Evolutionary conservation across 2,113 vertebrate species (phyloP), one percentile per base, ranked within the genome.

Genomic region (Pungitius pungitius): DNA sequence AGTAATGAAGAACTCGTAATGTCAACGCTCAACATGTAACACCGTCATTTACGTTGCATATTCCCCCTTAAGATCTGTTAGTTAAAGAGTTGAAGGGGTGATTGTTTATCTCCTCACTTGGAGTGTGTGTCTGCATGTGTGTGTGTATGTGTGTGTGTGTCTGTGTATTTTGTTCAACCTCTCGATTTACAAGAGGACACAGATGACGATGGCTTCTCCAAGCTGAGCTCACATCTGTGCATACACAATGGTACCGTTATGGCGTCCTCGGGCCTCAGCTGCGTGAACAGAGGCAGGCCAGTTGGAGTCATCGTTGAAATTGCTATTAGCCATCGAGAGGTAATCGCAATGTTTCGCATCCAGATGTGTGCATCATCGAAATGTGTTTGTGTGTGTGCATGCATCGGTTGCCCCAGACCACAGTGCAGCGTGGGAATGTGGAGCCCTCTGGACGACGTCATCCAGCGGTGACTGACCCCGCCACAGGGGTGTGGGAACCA

Each of bases 371-470:
- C 49, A 42, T 13, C 57, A 18, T 35, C 26, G 2, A 10, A 13
- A 17, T 45, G 63, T 67, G 33, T 40, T 2, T 71, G 39, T 70
- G 35, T 76, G 57, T 27, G 49, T 47, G 59, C 22, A 33, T 58
- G 67, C 54, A 7, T 68, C 59, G 55, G 80, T 49, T 69, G 61
- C 63, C 40, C 71, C 73, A 64, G 49, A 77, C 69, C 73, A 68
- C 57, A 77, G 68, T 84, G 82, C 83, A 90, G 84, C 74, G 92
- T 94, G 93, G 91, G 92, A 94, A 94, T 77, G 81, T 77, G 72
- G 58, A 90, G 88, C 81, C 85, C 81, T 89, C 78, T 87, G 81
- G 73, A 87, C 77, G 42, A 88, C 85, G 75, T 91, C 91, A 92
- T 83, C 63, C 26, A 63, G 69, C 77, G 70, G 78, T 58, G 72